Evolutionary conservation across 2,113 vertebrate species (phyloP), one percentile per base, ranked within the genome.

Genomic region (Taxidea taxus): DNA sequence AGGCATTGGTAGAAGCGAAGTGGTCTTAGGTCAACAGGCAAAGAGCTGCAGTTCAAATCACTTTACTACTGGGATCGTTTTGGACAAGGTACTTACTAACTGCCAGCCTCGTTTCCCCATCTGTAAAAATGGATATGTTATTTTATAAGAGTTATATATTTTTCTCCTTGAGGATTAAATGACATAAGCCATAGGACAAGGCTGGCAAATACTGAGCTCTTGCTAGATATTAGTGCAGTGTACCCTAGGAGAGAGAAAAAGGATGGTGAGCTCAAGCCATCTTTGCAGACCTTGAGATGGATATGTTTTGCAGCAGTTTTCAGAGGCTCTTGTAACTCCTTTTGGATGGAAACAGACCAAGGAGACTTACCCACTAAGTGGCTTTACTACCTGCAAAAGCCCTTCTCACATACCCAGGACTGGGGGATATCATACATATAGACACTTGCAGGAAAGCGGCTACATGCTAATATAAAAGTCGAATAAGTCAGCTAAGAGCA

Each of bases 401-500:
- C 94, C 94, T 80, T 20, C 2, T 18, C 29, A 27, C 14, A 11
- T 0, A 0, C 0, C 2, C 16, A 7, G 34, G 51, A 75, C 18
- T n/a, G 37, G 49, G 31, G 78, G 42, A 23, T 29, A 27, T 15
- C 4, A 47, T 85, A 49, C 95, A 92, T 68, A 54, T n/a, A 90
- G 39, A 72, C 25, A 85, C 58, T 74, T 97, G 75, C 93, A 2
- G 2, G 42, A 95, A 93, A 91, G 64, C 21, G 93, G 90, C 66
- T 6, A 0, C 34, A 80, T 88, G 86, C 95, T 94, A 92, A 78
- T 47, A 37, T 62, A 68, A 90, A 83, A 66, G 3, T 51, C 6
- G 29, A 42, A 47, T 54, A 75, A 64, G 3, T 31, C 7, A 80
- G 56, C 49, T 95, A 56, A 97, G 92, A 92, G 70, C 60, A 4